Conservation (phyloP, 2,113 vertebrate species). For the Channa argus region DNA sequence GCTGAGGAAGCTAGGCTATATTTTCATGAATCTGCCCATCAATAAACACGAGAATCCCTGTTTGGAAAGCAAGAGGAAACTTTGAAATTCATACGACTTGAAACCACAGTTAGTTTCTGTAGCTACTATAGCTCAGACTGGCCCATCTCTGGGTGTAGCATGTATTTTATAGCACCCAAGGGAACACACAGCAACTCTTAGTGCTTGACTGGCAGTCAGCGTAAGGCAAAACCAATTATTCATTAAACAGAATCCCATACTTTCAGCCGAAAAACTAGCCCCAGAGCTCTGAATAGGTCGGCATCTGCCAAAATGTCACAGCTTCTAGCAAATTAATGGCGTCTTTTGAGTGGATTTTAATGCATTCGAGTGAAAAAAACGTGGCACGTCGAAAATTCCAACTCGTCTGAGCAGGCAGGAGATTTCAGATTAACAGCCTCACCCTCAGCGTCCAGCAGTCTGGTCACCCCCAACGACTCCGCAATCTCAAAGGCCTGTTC, state of each 20-base stretch:
- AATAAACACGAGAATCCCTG: too few species aligned
- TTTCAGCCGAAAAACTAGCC: too few species aligned
- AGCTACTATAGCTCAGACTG: background rate
- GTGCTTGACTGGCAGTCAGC: background rate
- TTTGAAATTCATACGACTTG: background rate
- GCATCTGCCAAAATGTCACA: background rate
- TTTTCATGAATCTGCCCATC: too few species aligned
- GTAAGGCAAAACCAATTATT: background rate
- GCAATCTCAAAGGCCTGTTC: conserved; percentile 98
- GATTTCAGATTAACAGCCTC: conserved; percentile 34
- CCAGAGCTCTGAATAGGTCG: background rate
- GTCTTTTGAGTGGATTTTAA: background rate
- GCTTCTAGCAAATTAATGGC: background rate
- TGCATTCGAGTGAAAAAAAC: background rate
- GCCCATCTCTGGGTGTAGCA: background rate
- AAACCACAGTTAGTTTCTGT: background rate
- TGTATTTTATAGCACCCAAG: too few species aligned
- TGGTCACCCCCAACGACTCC: conserved; percentile 94
- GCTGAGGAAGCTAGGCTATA: too few species aligned
- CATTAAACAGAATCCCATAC: background rate
- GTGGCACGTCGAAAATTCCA: too few species aligned
- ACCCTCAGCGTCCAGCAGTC: conserved; percentile 97
- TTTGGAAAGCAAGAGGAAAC: too few species aligned
- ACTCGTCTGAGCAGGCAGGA: background rate
- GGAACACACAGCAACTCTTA: background rate